Evolutionary conservation across 2,113 vertebrate genomes (phyloP).

Genomic region (Alaudala cheleensis): DNA sequence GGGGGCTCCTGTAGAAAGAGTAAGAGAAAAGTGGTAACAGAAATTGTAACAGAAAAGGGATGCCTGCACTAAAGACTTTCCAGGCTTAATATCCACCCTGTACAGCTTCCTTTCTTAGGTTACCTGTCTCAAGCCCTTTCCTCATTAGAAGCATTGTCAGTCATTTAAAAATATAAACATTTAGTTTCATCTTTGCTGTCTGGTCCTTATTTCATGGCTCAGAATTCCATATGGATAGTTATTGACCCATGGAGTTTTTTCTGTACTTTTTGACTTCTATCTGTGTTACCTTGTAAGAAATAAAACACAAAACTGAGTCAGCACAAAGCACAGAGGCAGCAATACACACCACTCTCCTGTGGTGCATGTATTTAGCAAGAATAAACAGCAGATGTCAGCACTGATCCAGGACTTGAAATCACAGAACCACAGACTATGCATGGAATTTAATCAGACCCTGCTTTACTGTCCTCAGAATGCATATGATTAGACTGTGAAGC

Average conservation of each 20-base stretch:
- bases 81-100: not conserved
- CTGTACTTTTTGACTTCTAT: not conserved
- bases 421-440: not conserved
- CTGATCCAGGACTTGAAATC: conserved; percentile 30
- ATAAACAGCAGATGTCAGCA: conserved; percentile 65
- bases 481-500: not conserved
- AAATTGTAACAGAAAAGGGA: not conserved
- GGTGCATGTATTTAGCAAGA: not conserved
- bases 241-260: not conserved
- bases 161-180: not conserved
- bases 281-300: not conserved
- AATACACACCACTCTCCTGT: not conserved
- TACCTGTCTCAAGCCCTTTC: not conserved
- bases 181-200: not conserved
- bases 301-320: not conserved
- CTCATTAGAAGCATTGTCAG: not conserved
- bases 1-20: not conserved
- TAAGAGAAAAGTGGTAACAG: not conserved
- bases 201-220: not conserved
- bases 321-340: not conserved
- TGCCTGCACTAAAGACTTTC: not conserved
- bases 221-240: not conserved
- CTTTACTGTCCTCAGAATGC: not conserved
- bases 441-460: not conserved
- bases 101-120: not conserved